Percentiles rank a stretch among this genome's conserved stretches.
Conservation (phyloP, 1,140 invertebrate genomes). For the Scaptomyza hsui region DNA sequence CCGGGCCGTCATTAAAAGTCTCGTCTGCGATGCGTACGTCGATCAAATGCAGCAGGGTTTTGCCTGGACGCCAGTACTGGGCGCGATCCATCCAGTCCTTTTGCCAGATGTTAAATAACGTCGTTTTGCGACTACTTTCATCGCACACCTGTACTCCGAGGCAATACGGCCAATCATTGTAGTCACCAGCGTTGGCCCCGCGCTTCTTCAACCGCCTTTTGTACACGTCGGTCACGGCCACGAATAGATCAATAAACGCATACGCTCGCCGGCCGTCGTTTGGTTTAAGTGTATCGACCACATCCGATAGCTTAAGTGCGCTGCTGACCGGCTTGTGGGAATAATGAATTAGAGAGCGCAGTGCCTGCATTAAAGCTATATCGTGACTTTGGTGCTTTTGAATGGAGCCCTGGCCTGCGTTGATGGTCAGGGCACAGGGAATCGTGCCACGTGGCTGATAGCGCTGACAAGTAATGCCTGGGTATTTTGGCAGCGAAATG, state of each 20-base stretch:
- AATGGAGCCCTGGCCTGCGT: constrained; percentile 85
- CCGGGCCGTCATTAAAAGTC: constrained; percentile 69
- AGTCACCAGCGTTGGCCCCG: constrained; percentile 48
- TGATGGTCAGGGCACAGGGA: constrained; percentile 85
- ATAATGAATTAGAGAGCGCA: constrained; percentile 62
- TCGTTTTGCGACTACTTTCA: constrained; percentile 75
- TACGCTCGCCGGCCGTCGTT: constrained; percentile 14
- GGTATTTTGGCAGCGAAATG: neutral
- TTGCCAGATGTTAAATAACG: constrained; percentile 84
- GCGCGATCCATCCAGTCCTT: constrained; percentile 81
- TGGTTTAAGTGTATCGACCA: constrained; percentile 55
- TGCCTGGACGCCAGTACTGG: constrained; percentile 80
- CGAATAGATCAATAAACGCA: constrained; percentile 79
- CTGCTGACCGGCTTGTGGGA: constrained; percentile 85
- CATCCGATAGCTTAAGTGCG: constrained; percentile 82
- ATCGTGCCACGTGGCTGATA: constrained; percentile 86
- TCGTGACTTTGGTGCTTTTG: constrained; percentile 77
- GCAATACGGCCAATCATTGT: constrained; percentile 55
- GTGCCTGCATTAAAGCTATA: constrained; percentile 62
- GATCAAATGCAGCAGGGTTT: constrained; percentile 84
- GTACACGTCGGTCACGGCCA: constrained; percentile 74
- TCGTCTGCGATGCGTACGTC: constrained; percentile 84
- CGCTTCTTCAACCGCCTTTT: constrained; percentile 58
- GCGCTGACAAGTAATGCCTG: constrained; percentile 46
- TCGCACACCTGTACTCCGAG: constrained; percentile 84